Percentiles rank a stretch among this genome's conserved stretches.
Conservation (phyloP, 2,888 invertebrate species). For the Drosophila basisetae region DNA sequence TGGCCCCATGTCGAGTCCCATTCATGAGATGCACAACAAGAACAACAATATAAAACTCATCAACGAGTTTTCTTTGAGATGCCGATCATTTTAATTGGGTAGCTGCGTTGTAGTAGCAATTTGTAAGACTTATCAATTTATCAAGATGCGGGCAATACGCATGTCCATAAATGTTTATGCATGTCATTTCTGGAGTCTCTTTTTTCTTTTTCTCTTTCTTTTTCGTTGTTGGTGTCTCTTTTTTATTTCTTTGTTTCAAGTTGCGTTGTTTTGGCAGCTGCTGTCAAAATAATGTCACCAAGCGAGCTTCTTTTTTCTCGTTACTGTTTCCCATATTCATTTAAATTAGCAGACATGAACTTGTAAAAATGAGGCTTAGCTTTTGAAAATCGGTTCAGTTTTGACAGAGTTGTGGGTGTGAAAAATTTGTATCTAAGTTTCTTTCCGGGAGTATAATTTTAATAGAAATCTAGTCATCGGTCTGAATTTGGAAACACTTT, state of each 20-base stretch:
- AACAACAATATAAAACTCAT: background rate
- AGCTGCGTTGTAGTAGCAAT: conserved; percentile 47
- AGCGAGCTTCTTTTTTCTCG: background rate
- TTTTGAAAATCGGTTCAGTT: background rate
- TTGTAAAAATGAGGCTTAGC: background rate
- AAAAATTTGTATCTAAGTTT: background rate
- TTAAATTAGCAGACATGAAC: background rate
- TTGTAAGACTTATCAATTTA: conserved; percentile 76
- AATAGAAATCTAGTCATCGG: background rate
- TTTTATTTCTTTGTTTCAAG: conserved; percentile 22
- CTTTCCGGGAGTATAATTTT: background rate
- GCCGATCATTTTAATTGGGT: conserved; percentile 67
- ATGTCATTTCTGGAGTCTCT: conserved; percentile 56
- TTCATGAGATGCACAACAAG: conserved; percentile 65
- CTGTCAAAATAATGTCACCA: conserved; percentile 66
- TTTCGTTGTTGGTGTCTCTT: conserved; percentile 15
- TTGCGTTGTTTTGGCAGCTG: conserved; percentile 60
- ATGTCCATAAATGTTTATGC: conserved; percentile 67
- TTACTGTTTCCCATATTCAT: background rate
- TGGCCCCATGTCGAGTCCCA: conserved; percentile 45
- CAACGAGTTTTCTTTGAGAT: conserved; percentile 58
- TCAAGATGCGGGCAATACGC: conserved; percentile 58
- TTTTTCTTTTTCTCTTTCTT: conserved; percentile 2
- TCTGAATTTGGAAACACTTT: background rate
- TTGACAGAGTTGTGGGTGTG: background rate